Base-by-base conservation (phyloP, 2,113 vertebrate species). In the Bos indicus region DNA sequence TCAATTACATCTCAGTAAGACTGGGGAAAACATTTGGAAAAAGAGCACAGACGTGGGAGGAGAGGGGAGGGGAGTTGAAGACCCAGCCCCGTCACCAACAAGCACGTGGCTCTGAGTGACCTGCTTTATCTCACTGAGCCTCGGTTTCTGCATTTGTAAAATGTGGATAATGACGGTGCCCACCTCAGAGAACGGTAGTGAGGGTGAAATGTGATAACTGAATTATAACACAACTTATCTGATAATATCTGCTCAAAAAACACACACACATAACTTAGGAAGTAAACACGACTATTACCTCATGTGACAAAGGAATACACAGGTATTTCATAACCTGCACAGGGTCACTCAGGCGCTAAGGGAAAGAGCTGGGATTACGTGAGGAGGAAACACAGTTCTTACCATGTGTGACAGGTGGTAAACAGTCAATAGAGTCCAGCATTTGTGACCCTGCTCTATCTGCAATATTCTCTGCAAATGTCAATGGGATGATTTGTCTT, bases 401-500 rank as follows among this genome's bases (percentile, higher is more conserved):
- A 23, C 4, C 62, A 86, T 1, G 11, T 25, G 25, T 81, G 60
- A 92, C 56, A 46, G 59, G 71, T 0, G 52, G 64, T 25, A 64
- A 88, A 80, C 86, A 57, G 36, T 48, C 25, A 40, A 4, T 23
- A 52, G 30, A 14, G 19, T 17, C 12, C 0, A 96, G 59, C 86
- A 51, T 28, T 94, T 52, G 67, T 1, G 40, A 43, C 46, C 33
- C 46, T 51, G 88, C 15, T 95, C 67, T 56, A 57, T 28, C 30
- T 26, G 19, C 46, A 15, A 11, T 4, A 46, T 12, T 13, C 54
- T 94, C 46, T 74, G 57, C 62, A 96, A 97, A 77, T 90, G 80
- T 78, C 95, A 95, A 25, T 6, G 48, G 77, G 86, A 84, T 51
- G 87, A 60, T 83, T 54, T 84, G 40, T 91, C 92, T 91, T 87